These are phyloP conservation scores for Macaria liturata DNA, from an alignment of 2,888 invertebrate species.

Conservation along the genomic window DNA sequence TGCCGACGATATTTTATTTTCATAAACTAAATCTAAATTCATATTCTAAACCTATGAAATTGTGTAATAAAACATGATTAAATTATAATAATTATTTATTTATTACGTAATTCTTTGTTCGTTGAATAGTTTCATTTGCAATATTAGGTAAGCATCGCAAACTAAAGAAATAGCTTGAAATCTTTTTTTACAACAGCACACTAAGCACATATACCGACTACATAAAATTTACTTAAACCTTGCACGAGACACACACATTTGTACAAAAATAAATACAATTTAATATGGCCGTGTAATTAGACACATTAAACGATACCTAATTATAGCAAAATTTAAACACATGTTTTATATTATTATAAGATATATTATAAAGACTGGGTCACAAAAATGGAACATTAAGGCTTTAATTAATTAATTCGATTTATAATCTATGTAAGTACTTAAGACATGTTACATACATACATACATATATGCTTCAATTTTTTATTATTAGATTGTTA, in stretches of 20 bases:
- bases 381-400: constrained; percentile 30
- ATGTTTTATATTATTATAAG: constrained; percentile 25
- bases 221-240: constrained; percentile 34
- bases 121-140: constrained; percentile 43
- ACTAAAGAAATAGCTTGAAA: constrained; percentile 41
- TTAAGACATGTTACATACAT: neutral
- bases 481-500: no score
- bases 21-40: constrained; percentile 15
- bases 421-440: constrained; percentile 16
- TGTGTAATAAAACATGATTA: constrained; percentile 39
- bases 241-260: constrained; percentile 40
- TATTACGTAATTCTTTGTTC: constrained; percentile 71
- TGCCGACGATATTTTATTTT: constrained; percentile 53
- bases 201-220: constrained; percentile 37
- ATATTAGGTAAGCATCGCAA: constrained; percentile 41
- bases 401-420: neutral
- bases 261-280: constrained; percentile 38
- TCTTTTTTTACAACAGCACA: constrained; percentile 33
- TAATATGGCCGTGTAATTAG: constrained; percentile 36
- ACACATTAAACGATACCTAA: constrained; percentile 26
- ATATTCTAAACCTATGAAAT: constrained; percentile 4
- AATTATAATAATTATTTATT: constrained; percentile 63
- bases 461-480: no score
- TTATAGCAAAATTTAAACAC: constrained; percentile 29
- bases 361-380: constrained; percentile 27